Conservation (phyloP, 1,140 invertebrate species). For the Microplitis mediator region DNA sequence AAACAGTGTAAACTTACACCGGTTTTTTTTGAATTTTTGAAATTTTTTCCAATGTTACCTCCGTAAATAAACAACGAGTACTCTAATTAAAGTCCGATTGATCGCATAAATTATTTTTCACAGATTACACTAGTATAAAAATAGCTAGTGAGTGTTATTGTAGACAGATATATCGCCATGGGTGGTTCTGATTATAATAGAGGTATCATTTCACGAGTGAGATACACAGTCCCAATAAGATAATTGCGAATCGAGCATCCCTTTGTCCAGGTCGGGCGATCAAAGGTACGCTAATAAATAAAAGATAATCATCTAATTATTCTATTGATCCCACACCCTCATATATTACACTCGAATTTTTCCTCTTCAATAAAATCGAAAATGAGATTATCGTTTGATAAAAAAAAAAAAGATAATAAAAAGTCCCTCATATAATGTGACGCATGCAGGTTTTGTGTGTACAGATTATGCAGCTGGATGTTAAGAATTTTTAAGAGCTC, state of each 20-base stretch:
- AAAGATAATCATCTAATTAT: constrained; percentile 58
- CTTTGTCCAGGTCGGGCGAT: constrained; percentile 42
- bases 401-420: no score
- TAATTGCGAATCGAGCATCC: constrained; percentile 53
- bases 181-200: constrained; percentile 60
- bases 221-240: constrained; percentile 39
- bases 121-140: no score
- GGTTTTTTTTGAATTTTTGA: no score
- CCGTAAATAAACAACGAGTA: no score
- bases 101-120: no score
- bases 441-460: not conserved
- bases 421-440: not conserved
- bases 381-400: no score
- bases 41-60: no score
- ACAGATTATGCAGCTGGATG: not conserved
- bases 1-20: no score
- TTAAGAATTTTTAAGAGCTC: not conserved
- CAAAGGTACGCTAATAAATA: constrained; percentile 54
- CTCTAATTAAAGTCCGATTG: no score
- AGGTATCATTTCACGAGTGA: constrained; percentile 54
- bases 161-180: constrained; percentile 42
- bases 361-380: no score
- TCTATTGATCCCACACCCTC: constrained; percentile 43
- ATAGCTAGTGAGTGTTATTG: no score
- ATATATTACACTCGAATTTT: constrained; percentile 14